Evolutionary conservation across 1,140 invertebrate species (phyloP).

Genomic region (Euschistus heros): DNA sequence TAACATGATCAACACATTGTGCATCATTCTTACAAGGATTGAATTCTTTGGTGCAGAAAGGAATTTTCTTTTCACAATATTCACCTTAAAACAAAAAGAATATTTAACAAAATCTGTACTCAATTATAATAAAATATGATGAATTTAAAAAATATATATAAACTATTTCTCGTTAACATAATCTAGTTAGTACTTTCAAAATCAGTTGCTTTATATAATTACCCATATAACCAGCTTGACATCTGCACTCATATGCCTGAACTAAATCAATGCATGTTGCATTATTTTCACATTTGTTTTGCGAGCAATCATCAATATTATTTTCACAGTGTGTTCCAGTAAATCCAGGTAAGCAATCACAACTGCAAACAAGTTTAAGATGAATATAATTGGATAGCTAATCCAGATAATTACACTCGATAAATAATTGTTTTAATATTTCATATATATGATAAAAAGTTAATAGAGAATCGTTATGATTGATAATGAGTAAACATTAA

Average conservation of each 20-base stretch:
- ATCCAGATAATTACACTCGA: too few species aligned
- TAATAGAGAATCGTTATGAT: too few species aligned
- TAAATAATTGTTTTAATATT: too few species aligned
- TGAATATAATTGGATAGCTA: background rate
- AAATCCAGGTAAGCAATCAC: conserved; percentile 75
- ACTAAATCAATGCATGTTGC: conserved; percentile 78
- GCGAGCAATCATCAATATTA: conserved; percentile 79
- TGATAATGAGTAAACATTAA: too few species aligned
- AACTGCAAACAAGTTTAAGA: conserved; percentile 43
- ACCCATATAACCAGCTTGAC: conserved; percentile 73
- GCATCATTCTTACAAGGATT: conserved; percentile 91
- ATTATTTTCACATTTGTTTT: conserved; percentile 78
- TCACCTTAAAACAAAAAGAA: conserved; percentile 44
- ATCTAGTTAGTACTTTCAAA: conserved; percentile 5
- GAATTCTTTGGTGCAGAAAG: conserved; percentile 79
- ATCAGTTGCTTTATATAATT: conserved; percentile 9
- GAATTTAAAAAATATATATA: too few species aligned
- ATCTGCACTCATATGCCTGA: conserved; percentile 74
- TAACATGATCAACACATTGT: conserved; percentile 74
- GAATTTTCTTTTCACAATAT: conserved; percentile 85
- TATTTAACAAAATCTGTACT: too few species aligned
- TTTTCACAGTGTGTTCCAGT: conserved; percentile 83
- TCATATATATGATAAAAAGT: too few species aligned
- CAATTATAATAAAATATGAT: too few species aligned
- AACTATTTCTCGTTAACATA: background rate